These are phyloP conservation scores for Dysidea cf. avara DNA, from an alignment of 37 sponge, comb jelly and placozoan genomes.

Conservation along the genomic window DNA sequence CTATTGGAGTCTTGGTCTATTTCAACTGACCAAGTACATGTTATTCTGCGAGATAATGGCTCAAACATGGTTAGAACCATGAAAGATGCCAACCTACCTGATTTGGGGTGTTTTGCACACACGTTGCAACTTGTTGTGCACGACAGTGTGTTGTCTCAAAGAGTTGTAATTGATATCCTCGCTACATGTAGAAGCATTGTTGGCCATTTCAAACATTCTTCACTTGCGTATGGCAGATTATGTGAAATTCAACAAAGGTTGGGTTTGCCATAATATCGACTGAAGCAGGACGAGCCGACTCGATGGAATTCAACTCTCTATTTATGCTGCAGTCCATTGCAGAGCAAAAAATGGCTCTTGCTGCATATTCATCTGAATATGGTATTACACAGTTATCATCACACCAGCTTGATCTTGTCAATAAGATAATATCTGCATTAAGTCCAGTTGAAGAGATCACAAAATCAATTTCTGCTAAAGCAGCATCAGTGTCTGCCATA, in stretches of 20 bases:
- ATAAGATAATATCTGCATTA: neutral
- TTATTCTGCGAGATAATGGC: too few species aligned
- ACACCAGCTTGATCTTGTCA: neutral
- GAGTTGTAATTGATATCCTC: slow-evolving; percentile 15
- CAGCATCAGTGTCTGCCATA: slow-evolving; percentile 4
- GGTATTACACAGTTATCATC: neutral
- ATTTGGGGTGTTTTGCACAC: slow-evolving; percentile 15
- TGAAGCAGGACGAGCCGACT: slow-evolving; percentile 8
- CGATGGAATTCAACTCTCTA: slow-evolving; percentile 12
- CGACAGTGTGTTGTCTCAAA: slow-evolving; percentile 33
- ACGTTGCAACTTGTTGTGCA: too few species aligned
- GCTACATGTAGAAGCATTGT: slow-evolving; percentile 23
- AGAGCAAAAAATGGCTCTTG: slow-evolving; percentile 8
- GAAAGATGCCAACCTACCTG: neutral
- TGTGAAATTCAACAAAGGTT: slow-evolving; percentile 6
- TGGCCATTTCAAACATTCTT: slow-evolving; percentile 30
- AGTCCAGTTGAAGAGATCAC: neutral
- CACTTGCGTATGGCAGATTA: neutral
- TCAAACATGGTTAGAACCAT: too few species aligned
- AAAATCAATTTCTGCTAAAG: neutral
- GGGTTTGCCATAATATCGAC: slow-evolving; percentile 20
- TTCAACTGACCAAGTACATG: slow-evolving; percentile 5
- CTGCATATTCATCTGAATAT: slow-evolving; percentile 1
- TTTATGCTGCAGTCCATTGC: slow-evolving; percentile 9
- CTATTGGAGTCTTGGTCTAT: slow-evolving; percentile 37